Base-by-base conservation (phyloP, 1,140 invertebrate species). In the Cryptotermes secundus region DNA sequence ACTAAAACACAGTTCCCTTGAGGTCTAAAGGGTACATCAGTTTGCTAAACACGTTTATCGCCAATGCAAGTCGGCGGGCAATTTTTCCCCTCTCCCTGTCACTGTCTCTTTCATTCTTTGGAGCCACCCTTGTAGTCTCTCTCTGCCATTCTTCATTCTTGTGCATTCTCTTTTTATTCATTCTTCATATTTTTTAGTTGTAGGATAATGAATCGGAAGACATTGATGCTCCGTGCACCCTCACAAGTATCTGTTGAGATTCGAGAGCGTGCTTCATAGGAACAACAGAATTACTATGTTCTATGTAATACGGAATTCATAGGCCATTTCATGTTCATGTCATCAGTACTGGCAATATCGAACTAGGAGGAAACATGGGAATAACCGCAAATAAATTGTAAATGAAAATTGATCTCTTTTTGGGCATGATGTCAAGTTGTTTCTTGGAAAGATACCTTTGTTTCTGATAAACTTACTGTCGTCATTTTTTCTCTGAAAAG, bases 41-140 rank as follows among this genome's bases (percentile, higher is more conserved):
- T 72, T 72, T 31, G 59, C 59, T 72, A 72, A 72, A 72, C 59
- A 72, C 59, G 59, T 72, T 72, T n/a, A 72, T n/a, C 59, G n/a
- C 59, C n/a, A 72, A 72, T 72, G 14, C 59, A 1, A 72, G 26
- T 72, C 12, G 59, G 59, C n/a, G 6, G 59, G 59, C 59, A n/a
- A 72, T 72, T 72, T 72, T 72, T 72, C 59, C 31, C 31, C 24
- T 59, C 53, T 59, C 12, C 24, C 24, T 59, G 53, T 59, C 53
- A 59, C 12, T 22, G 19, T n/a, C 53, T 59, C 26, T 59, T 59
- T n/a, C n/a, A n/a, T n/a, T n/a, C 53, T 16, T 59, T 59, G 53
- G 3, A 59, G 53, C 12, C 53, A 59, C 3, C n/a, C 59, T 72
- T 31, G n/a, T 72, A 31, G 6, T 72, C 59, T 72, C 1, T 31